phyloP scores from a whole-genome alignment of 2,797 vertebrate genomes.

The Lepilemur ruficaudatus region DNA sequence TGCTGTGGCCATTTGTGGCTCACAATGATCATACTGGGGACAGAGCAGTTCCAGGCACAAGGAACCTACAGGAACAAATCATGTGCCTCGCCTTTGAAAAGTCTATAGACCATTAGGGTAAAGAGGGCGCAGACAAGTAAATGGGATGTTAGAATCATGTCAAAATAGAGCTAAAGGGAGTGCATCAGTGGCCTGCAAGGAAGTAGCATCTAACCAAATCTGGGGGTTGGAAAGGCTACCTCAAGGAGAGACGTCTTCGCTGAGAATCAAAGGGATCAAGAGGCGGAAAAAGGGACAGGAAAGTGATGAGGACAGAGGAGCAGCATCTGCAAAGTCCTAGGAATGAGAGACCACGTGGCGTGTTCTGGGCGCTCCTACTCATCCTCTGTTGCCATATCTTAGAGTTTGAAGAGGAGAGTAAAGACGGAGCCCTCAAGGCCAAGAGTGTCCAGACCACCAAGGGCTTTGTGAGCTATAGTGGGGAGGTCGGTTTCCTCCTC shows the following conservation, averaged over 20 bases:
- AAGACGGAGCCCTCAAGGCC: background rate
- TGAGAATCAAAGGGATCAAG: background rate
- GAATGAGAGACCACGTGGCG: background rate
- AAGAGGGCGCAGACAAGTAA: background rate
- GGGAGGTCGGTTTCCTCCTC: background rate
- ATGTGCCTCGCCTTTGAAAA: background rate
- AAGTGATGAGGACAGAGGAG: background rate
- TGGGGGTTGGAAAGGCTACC: background rate
- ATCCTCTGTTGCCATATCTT: background rate
- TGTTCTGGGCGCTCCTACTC: background rate
- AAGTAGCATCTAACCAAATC: background rate
- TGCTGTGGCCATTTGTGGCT: background rate
- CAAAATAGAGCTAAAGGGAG: background rate
- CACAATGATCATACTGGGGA: background rate
- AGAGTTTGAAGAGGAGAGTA: background rate
- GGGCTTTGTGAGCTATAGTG: background rate
- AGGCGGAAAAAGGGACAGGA: background rate
- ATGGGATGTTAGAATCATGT: background rate
- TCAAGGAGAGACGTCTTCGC: background rate
- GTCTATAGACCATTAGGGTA: background rate
- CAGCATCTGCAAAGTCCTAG: background rate
- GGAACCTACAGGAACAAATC: background rate
- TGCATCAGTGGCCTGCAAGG: rapidly evolving
- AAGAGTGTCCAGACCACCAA: background rate
- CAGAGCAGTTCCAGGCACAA: background rate